Conservation (phyloP, 2,113 vertebrate species). For the Poicephalus gulielmi region DNA sequence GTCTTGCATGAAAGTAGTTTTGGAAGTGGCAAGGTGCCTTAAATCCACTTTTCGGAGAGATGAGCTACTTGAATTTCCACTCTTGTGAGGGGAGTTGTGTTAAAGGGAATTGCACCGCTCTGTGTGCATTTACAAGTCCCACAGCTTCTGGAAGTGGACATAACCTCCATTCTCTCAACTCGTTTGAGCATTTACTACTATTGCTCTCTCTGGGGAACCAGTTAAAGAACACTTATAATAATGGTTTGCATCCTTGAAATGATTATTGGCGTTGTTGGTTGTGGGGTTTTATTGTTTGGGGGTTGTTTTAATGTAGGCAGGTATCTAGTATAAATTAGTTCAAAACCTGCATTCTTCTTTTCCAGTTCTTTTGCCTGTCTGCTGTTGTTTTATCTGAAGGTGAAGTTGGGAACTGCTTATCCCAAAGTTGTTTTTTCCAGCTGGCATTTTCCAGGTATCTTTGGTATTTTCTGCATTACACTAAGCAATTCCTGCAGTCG, state of each 20-base stretch:
- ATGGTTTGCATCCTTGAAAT: background rate
- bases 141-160: background rate
- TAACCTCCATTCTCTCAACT: background rate
- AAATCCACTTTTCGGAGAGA: background rate
- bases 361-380: background rate
- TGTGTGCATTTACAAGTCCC: fast-evolving
- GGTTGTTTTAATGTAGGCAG: background rate
- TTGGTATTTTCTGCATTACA: background rate
- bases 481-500: fast-evolving
- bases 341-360: background rate
- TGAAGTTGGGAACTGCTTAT: background rate
- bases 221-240: background rate
- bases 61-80: background rate
- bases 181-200: background rate
- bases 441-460: background rate
- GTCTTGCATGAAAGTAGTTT: fast-evolving
- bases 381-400: background rate
- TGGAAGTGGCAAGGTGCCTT: background rate
- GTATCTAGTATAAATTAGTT: background rate
- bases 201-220: background rate
- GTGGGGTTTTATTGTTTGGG: background rate
- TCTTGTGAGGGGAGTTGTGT: background rate
- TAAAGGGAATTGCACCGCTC: background rate
- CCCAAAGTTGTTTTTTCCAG: background rate
- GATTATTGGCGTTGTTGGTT: background rate